phyloP scores from a whole-genome alignment of 2,888 invertebrate species.

The Pemphredon lugubris region DNA sequence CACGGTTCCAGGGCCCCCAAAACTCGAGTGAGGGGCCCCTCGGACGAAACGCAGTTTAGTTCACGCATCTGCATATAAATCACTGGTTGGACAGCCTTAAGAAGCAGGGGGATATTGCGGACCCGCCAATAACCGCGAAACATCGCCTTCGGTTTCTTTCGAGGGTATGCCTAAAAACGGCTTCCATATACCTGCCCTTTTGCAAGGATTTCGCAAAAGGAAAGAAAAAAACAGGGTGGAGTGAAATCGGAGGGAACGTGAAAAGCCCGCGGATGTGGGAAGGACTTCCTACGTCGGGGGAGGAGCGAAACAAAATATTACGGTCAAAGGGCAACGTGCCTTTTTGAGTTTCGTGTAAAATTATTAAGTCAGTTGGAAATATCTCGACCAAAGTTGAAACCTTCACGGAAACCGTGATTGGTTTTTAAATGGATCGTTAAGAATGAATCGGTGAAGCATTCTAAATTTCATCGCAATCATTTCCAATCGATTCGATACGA shows the following conservation, averaged over 20 bases:
- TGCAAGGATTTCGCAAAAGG: neutral
- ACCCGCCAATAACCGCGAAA: conserved; percentile 65
- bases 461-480: too few species aligned
- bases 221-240: neutral
- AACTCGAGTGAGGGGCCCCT: conserved; percentile 46
- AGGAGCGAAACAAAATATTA: neutral
- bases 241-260: neutral
- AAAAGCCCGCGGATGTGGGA: neutral
- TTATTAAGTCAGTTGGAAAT: too few species aligned
- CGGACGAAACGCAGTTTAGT: conserved; percentile 61
- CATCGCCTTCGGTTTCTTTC: conserved; percentile 57
- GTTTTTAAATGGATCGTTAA: too few species aligned
- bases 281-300: conserved; percentile 16
- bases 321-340: neutral
- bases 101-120: conserved; percentile 58
- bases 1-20: conserved; percentile 23
- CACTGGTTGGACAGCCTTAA: conserved; percentile 71
- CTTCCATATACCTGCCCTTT: conserved; percentile 40
- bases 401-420: too few species aligned
- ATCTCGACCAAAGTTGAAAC: too few species aligned
- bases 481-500: too few species aligned
- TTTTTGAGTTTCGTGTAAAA: too few species aligned
- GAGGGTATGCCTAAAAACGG: conserved; percentile 46
- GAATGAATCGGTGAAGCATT: too few species aligned
- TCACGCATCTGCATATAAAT: conserved; percentile 78